Evolutionary conservation across 1,140 invertebrate species (phyloP).

Genomic region (Ditylenchus dipsaci): DNA sequence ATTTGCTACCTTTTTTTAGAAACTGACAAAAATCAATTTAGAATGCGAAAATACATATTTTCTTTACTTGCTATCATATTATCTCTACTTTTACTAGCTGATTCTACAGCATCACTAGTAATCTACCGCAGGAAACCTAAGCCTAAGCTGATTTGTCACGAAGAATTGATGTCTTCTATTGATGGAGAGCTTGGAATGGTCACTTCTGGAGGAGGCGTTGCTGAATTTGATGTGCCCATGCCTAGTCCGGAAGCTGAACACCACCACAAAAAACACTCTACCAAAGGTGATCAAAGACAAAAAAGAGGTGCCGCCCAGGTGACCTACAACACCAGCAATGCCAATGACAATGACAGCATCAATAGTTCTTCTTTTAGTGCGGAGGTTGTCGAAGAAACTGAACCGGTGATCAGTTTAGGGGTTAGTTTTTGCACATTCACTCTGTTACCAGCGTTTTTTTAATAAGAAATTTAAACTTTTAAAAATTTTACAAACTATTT

Average conservation of each 20-base stretch:
- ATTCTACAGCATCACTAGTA: background rate
- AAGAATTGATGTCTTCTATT: background rate
- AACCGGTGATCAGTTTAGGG: background rate
- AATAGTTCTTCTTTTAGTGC: too few species aligned
- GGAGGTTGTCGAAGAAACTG: background rate
- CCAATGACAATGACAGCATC: too few species aligned
- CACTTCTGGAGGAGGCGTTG: background rate
- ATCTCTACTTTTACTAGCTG: too few species aligned
- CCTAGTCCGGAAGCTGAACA: background rate
- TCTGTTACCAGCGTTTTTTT: too few species aligned
- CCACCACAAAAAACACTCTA: background rate
- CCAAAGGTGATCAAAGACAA: background rate
- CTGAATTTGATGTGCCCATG: background rate
- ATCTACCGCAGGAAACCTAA: slow-evolving; percentile 7
- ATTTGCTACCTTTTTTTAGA: too few species aligned
- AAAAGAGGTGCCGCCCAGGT: background rate
- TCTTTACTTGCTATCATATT: too few species aligned
- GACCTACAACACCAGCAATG: background rate
- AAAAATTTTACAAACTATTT: too few species aligned
- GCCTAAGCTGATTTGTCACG: slow-evolving; percentile 4
- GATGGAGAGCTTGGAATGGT: background rate
- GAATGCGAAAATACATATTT: too few species aligned
- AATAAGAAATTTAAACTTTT: too few species aligned
- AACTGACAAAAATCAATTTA: too few species aligned
- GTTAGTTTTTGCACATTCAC: background rate